These are phyloP conservation scores for Neoniphon sammara DNA, from an alignment of 2,797 vertebrate genomes.

Conservation along the genomic window DNA sequence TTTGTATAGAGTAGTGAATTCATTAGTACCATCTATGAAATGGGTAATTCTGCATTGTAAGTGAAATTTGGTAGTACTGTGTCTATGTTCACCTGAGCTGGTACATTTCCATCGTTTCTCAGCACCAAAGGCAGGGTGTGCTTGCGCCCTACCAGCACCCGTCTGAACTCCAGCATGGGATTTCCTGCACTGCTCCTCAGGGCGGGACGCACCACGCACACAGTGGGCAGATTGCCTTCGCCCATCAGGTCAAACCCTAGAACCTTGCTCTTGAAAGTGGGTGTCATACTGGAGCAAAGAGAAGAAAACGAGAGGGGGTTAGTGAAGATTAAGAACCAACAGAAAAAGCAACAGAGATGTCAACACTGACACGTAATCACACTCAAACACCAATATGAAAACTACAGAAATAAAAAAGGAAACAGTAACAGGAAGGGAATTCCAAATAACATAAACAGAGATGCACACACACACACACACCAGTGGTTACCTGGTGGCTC, in stretches of 20 bases:
- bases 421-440: not conserved
- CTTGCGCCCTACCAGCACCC: constrained; percentile 77
- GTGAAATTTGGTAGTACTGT: not conserved
- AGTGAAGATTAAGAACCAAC: not conserved
- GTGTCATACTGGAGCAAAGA: constrained; percentile 65
- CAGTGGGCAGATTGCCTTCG: constrained; percentile 86
- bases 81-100: constrained; percentile 68
- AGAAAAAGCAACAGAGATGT: not conserved
- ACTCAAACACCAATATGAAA: not conserved
- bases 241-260: constrained; percentile 87
- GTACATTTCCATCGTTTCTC: constrained; percentile 82
- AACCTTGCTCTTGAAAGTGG: constrained; percentile 65
- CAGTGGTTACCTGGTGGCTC: constrained; percentile 49
- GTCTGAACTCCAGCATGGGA: constrained; percentile 86
- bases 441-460: not conserved
- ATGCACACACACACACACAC: not conserved
- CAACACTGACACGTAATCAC: not conserved
- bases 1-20: not conserved
- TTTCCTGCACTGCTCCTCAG: constrained; percentile 76
- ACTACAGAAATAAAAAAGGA: constrained; percentile 4
- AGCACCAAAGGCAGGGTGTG: constrained; percentile 84
- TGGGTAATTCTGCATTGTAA: not conserved
- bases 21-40: not conserved
- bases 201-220: constrained; percentile 83
- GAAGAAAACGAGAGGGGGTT: not conserved